A percentile compares a stretch with the other conserved stretches of the same genome.
Conservation (phyloP, 1,140 invertebrate genomes). For the Phortica variegata region DNA sequence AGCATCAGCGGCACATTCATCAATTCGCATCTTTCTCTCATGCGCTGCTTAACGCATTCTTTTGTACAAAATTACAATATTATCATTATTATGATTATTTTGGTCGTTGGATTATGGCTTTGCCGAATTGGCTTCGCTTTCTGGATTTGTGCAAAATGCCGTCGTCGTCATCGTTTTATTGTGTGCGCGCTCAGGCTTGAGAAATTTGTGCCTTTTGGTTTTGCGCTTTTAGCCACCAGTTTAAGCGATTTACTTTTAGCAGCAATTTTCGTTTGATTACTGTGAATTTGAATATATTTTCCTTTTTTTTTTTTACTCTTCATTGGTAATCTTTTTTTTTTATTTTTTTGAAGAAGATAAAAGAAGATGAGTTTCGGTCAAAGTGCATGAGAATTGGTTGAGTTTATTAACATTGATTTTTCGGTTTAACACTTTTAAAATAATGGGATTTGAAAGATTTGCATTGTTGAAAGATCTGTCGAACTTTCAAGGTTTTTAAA, state of each 20-base stretch:
- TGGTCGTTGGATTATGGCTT: constrained; percentile 19
- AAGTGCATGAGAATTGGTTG: too few relatives aligned
- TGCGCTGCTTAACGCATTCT: constrained; percentile 28
- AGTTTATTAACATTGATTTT: too few relatives aligned
- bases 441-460: too few relatives aligned
- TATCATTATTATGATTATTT: constrained; percentile 34
- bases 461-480: too few relatives aligned
- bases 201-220: constrained; percentile 48
- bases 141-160: too few relatives aligned
- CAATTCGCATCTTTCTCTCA: too few relatives aligned
- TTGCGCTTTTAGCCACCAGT: constrained; percentile 45
- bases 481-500: too few relatives aligned
- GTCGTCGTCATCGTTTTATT: constrained; percentile 1
- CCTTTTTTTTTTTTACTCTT: not conserved
- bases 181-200: constrained; percentile 25
- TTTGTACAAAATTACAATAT: constrained; percentile 44
- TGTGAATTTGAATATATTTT: constrained; percentile 42
- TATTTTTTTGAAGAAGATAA: too few relatives aligned
- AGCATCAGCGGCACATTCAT: too few relatives aligned
- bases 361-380: too few relatives aligned
- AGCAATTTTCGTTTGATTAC: constrained; percentile 53
- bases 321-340: not conserved
- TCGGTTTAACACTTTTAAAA: too few relatives aligned
- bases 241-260: constrained; percentile 43
- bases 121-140: too few relatives aligned